These are phyloP conservation scores for Cynoglossus semilaevis DNA, from an alignment of 2,113 vertebrate species.

Conservation along the genomic window DNA sequence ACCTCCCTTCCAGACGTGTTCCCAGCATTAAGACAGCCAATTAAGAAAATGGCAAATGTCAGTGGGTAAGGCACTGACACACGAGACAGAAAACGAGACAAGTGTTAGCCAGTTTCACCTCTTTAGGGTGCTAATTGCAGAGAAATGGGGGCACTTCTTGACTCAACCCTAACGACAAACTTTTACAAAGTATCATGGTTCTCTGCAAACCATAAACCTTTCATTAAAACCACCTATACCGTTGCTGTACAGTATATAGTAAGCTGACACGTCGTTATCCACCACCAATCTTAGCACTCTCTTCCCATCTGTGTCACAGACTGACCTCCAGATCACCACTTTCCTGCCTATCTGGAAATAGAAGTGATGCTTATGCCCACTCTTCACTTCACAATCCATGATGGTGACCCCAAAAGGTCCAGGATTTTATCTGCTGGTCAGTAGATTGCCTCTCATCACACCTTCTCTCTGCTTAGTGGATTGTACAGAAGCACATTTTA, in stretches of 20 bases:
- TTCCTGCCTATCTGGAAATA: conserved; percentile 45
- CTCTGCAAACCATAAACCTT: conserved; percentile 25
- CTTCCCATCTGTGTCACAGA: conserved; percentile 41
- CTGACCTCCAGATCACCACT: conserved; percentile 45
- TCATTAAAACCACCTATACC: conserved; percentile 40
- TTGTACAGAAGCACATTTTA: conserved; percentile 21
- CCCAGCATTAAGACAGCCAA: conserved; percentile 27
- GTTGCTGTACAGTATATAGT: conserved; percentile 57
- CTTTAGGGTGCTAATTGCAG: conserved; percentile 15
- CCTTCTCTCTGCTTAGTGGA: conserved; percentile 20
- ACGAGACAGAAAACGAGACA: conserved; percentile 30
- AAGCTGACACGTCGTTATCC: conserved; percentile 61
- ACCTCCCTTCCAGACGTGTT: conserved; percentile 18
- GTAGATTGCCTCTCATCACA: conserved; percentile 31
- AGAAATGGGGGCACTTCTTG: conserved; percentile 12
- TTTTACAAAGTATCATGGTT: conserved; percentile 25
- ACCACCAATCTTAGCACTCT: conserved; percentile 60
- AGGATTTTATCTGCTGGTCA: conserved; percentile 45
- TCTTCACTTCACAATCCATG: conserved; percentile 55
- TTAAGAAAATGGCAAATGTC: conserved; percentile 36
- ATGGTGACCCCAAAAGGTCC: conserved; percentile 61
- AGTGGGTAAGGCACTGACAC: conserved; percentile 10
- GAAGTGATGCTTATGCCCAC: conserved; percentile 61
- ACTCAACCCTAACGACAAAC: conserved; percentile 16
- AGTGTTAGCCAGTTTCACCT: conserved; percentile 23